Evolutionary conservation across 2,888 invertebrate species (phyloP).

Genomic region (Gisinianus flammeolus): DNA sequence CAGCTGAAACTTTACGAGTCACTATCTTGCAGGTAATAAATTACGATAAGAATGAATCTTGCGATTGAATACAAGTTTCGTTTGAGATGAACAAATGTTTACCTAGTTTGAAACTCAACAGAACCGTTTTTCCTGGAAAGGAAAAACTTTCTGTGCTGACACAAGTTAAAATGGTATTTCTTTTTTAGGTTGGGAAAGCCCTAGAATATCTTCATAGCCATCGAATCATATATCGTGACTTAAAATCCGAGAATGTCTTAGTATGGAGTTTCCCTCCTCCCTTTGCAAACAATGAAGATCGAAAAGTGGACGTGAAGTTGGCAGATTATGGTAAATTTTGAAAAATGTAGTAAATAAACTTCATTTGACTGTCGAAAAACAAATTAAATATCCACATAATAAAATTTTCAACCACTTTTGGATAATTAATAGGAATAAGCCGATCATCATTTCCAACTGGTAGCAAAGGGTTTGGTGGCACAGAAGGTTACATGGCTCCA

Average conservation of each 20-base stretch:
- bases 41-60: too few relatives aligned
- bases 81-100: too few relatives aligned
- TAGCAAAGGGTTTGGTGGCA: slow-evolving; percentile 97
- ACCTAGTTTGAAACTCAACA: too few relatives aligned
- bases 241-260: slow-evolving; percentile 95
- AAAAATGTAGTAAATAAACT: not conserved
- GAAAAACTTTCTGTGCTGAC: too few relatives aligned
- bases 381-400: not conserved
- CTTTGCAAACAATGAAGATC: slow-evolving; percentile 47
- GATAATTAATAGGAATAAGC: slow-evolving; percentile 73
- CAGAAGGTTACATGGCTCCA: slow-evolving; percentile 99
- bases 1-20: slow-evolving; percentile 80
- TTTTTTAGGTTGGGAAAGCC: slow-evolving; percentile 88
- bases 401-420: not conserved
- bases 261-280: slow-evolving; percentile 96
- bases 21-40: slow-evolving; percentile 76
- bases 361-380: not conserved
- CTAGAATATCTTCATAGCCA: slow-evolving; percentile 93
- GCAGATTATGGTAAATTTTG: slow-evolving; percentile 85
- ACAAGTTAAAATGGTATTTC: too few relatives aligned
- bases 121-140: too few relatives aligned
- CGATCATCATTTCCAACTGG: slow-evolving; percentile 86
- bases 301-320: slow-evolving; percentile 81
- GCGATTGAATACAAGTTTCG: too few relatives aligned
- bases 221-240: slow-evolving; percentile 89